phyloP scores from a whole-genome alignment of 2,797 vertebrate genomes.

The Rhinoraja longicauda region DNA sequence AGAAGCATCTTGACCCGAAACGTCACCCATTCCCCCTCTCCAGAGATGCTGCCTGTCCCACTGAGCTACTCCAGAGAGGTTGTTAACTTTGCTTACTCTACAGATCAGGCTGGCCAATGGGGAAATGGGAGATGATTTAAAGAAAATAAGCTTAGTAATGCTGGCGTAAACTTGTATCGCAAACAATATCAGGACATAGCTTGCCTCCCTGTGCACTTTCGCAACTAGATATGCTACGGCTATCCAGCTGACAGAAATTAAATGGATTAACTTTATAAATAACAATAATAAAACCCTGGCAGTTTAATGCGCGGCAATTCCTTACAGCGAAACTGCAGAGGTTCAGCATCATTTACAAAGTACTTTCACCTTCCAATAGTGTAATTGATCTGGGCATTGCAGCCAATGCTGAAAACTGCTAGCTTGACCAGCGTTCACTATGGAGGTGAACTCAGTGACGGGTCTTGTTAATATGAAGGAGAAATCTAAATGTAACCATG shows the following conservation, averaged over 20 bases:
- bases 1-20: too few relatives aligned
- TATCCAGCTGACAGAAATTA: not conserved
- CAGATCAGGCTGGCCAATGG: not conserved
- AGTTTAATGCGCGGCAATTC: not conserved
- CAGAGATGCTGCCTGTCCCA: too few relatives aligned
- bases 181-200: not conserved
- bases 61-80: too few relatives aligned
- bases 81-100: not conserved
- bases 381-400: not conserved
- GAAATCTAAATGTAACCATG: constrained; percentile 8
- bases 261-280: not conserved
- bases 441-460: not conserved
- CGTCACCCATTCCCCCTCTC: too few relatives aligned
- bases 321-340: not conserved
- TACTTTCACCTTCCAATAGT: not conserved
- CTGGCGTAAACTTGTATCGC: not conserved
- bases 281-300: not conserved
- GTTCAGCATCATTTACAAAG: not conserved
- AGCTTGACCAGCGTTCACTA: not conserved
- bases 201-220: not conserved
- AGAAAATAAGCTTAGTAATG: not conserved
- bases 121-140: not conserved
- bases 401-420: not conserved
- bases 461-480: not conserved
- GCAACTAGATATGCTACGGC: not conserved